phyloP scores from a whole-genome alignment of 2,888 invertebrate genomes.

The Leptopilina drosophilae region DNA sequence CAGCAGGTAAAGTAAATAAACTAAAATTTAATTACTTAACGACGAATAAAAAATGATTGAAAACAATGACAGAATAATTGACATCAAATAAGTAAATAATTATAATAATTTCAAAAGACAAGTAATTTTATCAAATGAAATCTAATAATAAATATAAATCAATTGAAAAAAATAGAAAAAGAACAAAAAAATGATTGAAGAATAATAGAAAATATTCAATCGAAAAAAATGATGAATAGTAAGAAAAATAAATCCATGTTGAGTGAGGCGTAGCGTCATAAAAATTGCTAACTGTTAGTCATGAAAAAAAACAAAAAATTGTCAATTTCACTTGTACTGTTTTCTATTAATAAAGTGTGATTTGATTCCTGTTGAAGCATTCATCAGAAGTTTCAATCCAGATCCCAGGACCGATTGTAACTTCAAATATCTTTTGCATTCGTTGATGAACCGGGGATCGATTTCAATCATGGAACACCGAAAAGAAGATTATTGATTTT shows the following conservation, averaged over 20 bases:
- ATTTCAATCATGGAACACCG: conserved; percentile 41
- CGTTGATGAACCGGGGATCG: conserved; percentile 36
- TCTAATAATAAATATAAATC: background rate
- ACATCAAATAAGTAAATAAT: too few species aligned
- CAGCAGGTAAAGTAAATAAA: background rate
- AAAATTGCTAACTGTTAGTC: background rate
- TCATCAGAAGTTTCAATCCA: conserved; percentile 16
- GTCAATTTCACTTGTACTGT: conserved; percentile 46
- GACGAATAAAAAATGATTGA: background rate
- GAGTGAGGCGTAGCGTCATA: background rate
- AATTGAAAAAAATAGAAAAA: background rate
- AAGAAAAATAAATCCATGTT: background rate
- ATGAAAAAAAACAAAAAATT: background rate
- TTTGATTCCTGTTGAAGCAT: conserved; percentile 31
- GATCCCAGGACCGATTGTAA: background rate
- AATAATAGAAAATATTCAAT: background rate
- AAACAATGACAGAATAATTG: too few species aligned
- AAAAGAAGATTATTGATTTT: conserved; percentile 49
- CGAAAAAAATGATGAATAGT: conserved; percentile 1
- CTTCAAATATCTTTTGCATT: conserved; percentile 20
- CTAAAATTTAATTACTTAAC: background rate
- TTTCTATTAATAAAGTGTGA: conserved; percentile 38
- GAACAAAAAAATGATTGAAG: background rate
- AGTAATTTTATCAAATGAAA: background rate
- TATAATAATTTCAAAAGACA: too few species aligned